These are phyloP conservation scores for Hemistola chrysoprasaria DNA, from an alignment of 2,888 invertebrate genomes.

Conservation along the genomic window DNA sequence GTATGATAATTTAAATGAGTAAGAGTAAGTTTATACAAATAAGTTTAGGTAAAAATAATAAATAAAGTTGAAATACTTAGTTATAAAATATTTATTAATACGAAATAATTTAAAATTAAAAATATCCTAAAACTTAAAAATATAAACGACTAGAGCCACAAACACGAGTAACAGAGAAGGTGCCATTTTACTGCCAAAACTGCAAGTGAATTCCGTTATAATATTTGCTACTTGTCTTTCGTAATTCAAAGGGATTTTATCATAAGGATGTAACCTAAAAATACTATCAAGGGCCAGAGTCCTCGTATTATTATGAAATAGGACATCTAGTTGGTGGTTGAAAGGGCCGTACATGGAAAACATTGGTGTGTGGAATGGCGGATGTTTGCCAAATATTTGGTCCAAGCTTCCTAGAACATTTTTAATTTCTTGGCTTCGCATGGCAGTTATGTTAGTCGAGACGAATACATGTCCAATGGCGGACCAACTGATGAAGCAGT, in stretches of 20 bases:
- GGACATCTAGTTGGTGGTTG: constrained; percentile 83
- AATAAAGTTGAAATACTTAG: too few species aligned
- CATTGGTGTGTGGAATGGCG: constrained; percentile 79
- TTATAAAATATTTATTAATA: too few species aligned
- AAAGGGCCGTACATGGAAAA: constrained; percentile 87
- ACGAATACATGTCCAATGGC: constrained; percentile 86
- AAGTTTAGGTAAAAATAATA: too few species aligned
- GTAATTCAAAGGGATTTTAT: constrained; percentile 61
- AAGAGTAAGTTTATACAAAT: too few species aligned
- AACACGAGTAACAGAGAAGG: constrained; percentile 43
- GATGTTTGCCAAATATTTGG: constrained; percentile 85
- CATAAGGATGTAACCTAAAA: constrained; percentile 56
- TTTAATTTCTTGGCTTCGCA: constrained; percentile 85
- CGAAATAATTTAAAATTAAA: not conserved
- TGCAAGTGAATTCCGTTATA: constrained; percentile 43
- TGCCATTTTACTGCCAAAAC: constrained; percentile 40
- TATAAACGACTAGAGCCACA: constrained; percentile 44
- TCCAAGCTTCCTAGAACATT: constrained; percentile 87
- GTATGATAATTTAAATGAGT: too few species aligned
- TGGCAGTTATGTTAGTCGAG: constrained; percentile 74
- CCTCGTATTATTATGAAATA: constrained; percentile 84
- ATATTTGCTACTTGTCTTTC: constrained; percentile 52
- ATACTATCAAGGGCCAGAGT: constrained; percentile 49
- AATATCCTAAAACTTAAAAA: constrained; percentile 10
- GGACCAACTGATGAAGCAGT: constrained; percentile 86